These are phyloP conservation scores for Calameuta filiformis DNA, from an alignment of 2,888 invertebrate genomes.

Conservation along the genomic window DNA sequence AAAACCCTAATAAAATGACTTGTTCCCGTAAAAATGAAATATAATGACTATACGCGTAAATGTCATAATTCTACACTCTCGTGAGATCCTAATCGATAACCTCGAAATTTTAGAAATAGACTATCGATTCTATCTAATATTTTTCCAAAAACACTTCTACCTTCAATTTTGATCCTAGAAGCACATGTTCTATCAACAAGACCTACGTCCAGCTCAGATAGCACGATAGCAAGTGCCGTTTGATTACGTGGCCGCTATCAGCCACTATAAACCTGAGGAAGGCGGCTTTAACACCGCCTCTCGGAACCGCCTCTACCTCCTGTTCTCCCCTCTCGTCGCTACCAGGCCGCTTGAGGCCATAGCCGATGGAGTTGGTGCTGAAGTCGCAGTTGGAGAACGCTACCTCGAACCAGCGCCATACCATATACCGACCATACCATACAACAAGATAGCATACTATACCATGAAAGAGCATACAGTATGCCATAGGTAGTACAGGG, in stretches of 20 bases:
- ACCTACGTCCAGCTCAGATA: conserved; percentile 6
- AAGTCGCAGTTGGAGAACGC: conserved; percentile 28
- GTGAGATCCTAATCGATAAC: not conserved
- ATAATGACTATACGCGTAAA: not conserved
- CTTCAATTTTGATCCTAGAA: not conserved
- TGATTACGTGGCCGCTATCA: conserved; percentile 59
- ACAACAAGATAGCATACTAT: not conserved
- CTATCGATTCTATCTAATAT: not conserved
- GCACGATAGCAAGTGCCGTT: conserved; percentile 50
- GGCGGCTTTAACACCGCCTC: conserved; percentile 65
- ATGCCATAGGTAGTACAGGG: not conserved
- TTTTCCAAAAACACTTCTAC: not conserved
- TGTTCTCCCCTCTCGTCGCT: conserved; percentile 34
- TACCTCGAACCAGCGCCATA: conserved; percentile 31
- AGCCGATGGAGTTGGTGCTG: conserved; percentile 32
- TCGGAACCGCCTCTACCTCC: conserved; percentile 61
- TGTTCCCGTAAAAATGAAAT: not conserved
- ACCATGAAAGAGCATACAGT: not conserved
- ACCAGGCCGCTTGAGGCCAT: conserved; percentile 35
- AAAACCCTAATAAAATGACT: not conserved
- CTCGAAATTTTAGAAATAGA: not conserved
- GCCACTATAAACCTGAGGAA: conserved; percentile 56
- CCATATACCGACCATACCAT: not conserved
- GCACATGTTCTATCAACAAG: not conserved
- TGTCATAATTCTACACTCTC: not conserved